Conservation (phyloP, 2,888 invertebrate species). For the Biston stratarius region DNA sequence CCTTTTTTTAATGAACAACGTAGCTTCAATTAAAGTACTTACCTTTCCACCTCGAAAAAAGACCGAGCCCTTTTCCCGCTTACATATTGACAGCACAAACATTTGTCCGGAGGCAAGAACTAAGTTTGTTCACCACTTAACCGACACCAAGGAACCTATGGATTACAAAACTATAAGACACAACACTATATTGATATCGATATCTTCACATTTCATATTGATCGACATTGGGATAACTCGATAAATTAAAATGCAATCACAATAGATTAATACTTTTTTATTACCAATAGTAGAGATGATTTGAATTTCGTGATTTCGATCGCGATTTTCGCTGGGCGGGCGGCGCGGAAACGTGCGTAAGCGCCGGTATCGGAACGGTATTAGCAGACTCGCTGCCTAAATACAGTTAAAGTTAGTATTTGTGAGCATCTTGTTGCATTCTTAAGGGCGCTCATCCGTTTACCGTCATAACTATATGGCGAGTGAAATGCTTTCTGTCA, state of each 20-base stretch:
- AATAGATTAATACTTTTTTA: neutral
- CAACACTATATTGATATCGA: conserved; percentile 45
- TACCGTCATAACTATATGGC: conserved; percentile 37
- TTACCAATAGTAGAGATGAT: conserved; percentile 16
- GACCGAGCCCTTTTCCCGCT: conserved; percentile 39
- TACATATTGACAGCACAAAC: conserved; percentile 75
- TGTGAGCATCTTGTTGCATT: conserved; percentile 68
- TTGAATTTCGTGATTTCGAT: conserved; percentile 35
- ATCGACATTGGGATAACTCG: neutral
- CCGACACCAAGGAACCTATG: conserved; percentile 47
- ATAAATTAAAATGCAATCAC: neutral
- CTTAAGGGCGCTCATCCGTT: conserved; percentile 53
- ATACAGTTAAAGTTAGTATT: conserved; percentile 70
- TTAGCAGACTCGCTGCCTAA: conserved; percentile 66
- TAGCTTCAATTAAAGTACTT: conserved; percentile 26
- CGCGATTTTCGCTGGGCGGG: conserved; percentile 69
- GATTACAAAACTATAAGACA: conserved; percentile 47
- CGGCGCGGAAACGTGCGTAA: conserved; percentile 80
- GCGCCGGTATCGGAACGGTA: conserved; percentile 73
- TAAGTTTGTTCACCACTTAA: conserved; percentile 56
- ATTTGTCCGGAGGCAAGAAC: conserved; percentile 62
- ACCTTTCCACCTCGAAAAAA: conserved; percentile 33
- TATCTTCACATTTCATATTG: neutral
- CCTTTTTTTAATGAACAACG: neutral
- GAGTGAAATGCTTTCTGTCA: conserved; percentile 33